Base-by-base conservation (phyloP, 2,888 invertebrate genomes). In the Pasiphila rectangulata region DNA sequence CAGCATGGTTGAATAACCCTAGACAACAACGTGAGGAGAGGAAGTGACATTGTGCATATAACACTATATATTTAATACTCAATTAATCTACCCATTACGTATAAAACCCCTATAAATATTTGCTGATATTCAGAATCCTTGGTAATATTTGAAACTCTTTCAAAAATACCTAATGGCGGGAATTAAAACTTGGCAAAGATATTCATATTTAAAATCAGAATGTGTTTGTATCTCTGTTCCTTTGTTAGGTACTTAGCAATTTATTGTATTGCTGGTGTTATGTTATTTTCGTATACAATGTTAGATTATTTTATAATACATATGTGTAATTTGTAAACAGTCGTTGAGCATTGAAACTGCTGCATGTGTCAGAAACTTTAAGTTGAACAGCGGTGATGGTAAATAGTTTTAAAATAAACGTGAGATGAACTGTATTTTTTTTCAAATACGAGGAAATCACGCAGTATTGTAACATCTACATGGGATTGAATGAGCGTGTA, bases 1-100 rank as follows among this genome's bases (percentile, higher is more conserved):
- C 65, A 49, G 53, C 48, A 48, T 72, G 69, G 79, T 83, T 83
- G 75, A 81, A 82, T 77, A 80, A 79, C 78, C 79, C 69, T 69
- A 71, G 61, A 58, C 60, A 57, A 64, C 58, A 66, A 50, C 49
- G 57, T 48, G 46, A 50, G 51, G 47, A 35, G 23, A 21, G 13
- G 37, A 40, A 36, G 29, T 43, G 24, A 38, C 40, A 32, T 37
- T 37, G 39, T 30, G 25, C 23, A n/a, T n/a, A n/a, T n/a, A n/a
- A n/a, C n/a, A n/a, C n/a, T n/a, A n/a, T n/a, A n/a, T n/a, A n/a
- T n/a, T n/a, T n/a, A n/a, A n/a, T n/a, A n/a, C n/a, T n/a, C n/a
- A n/a, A n/a, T n/a, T n/a, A n/a, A n/a, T n/a, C n/a, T n/a, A n/a
- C n/a, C n/a, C n/a, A n/a, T n/a, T n/a, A n/a, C n/a, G n/a, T n/a